Evolutionary conservation across 2,797 vertebrate species (phyloP).

Genomic region (Myiotriccus ornatus): DNA sequence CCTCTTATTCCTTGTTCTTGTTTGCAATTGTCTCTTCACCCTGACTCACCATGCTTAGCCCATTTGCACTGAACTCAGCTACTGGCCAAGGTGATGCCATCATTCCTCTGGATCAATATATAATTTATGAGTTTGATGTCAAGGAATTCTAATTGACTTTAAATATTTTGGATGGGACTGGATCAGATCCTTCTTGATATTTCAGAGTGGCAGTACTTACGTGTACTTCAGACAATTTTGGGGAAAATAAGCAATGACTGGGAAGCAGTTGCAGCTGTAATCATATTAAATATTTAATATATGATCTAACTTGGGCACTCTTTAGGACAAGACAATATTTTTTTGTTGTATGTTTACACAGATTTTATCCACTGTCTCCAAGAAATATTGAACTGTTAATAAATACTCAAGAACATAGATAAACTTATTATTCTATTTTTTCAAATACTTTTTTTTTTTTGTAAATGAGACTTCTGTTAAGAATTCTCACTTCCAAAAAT

Average conservation of each 20-base stretch:
- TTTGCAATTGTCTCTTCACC: neutral
- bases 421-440: neutral
- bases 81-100: neutral
- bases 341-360: neutral
- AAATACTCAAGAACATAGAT: neutral
- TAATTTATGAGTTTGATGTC: neutral
- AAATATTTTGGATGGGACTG: neutral
- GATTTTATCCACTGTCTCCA: neutral
- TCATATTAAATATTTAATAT: neutral
- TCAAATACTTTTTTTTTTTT: neutral
- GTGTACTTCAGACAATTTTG: neutral
- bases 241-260: neutral
- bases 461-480: neutral
- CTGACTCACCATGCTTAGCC: neutral
- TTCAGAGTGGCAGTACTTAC: neutral
- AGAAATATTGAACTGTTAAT: neutral
- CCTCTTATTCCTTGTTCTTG: no score
- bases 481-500: neutral
- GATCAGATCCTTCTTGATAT: neutral
- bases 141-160: neutral
- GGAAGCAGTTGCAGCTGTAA: neutral
- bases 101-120: neutral
- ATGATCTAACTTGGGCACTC: neutral
- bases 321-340: neutral
- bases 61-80: neutral